Evolutionary conservation across 2,113 vertebrate species (phyloP), one percentile per base, ranked within the genome.

Genomic region (Cephalopholis sonnerati): DNA sequence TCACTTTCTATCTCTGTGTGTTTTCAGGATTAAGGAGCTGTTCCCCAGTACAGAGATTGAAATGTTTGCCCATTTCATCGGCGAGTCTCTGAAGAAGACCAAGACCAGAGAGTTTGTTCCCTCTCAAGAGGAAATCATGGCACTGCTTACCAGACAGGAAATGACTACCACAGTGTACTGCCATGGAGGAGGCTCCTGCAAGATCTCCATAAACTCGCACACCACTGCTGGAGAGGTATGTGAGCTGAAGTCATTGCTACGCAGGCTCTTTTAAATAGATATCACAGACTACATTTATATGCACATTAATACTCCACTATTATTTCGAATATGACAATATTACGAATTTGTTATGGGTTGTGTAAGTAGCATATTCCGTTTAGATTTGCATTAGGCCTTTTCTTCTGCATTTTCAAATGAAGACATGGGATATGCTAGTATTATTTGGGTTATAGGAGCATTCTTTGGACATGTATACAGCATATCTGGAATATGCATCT

Each of bases 181-280:
- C 90, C 97, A 98, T 2, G 97, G 97, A 1, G 97, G 97, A 57
- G 97, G 97, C 41, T 97, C 97, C 81, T 98, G 97, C 87, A 97
- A 97, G 93, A 98, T 98, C 93, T 97, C 97, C 86, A 98, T 98
- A 84, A 97, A 97, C 93, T 98, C 97, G 10, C 97, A 98, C 93
- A 95, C 94, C 65, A 95, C 93, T 0, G 94, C 95, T 39, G 94
- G 95, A 91, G 95, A 96, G 92, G 94, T 95, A 55, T 15, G 25
- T 1, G 0, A 27, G 29, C 51, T 64, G 13, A 0, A 25, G 22
- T 7, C 17, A 36, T 5, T 0, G 16, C 5, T 24, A 3, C 22
- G n/a, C 11, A 9, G 7, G 25, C 32, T 55, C 4, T 13, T 75
- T 25, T 29, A 18, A 59, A 71, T 29, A 13, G 11, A 70, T 50